Conservation (phyloP, 2,797 vertebrate genomes). For the Trichosurus vulpecula region DNA sequence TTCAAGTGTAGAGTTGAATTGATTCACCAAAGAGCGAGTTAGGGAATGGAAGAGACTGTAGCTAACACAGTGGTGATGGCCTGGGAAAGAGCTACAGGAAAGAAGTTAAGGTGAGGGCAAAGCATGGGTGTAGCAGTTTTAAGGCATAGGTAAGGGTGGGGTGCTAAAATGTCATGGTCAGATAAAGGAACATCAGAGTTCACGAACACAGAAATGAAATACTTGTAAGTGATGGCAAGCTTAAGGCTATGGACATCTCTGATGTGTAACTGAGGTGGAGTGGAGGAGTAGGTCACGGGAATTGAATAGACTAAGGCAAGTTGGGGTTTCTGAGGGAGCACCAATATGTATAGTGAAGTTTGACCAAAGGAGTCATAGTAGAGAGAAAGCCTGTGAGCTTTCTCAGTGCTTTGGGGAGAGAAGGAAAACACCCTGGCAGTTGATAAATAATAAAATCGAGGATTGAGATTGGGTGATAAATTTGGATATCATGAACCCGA, state of each 20-base stretch:
- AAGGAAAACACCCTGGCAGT: background rate
- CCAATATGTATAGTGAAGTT: background rate
- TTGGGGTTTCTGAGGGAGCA: background rate
- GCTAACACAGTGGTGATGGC: background rate
- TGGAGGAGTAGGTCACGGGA: background rate
- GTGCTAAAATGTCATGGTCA: background rate
- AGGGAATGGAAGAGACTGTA: background rate
- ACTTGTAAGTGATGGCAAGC: background rate
- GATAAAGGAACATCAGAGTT: background rate
- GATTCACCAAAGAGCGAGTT: background rate
- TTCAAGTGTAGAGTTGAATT: background rate
- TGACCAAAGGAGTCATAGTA: background rate
- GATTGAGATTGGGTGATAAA: background rate
- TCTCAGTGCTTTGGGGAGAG: background rate
- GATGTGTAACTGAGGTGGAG: background rate
- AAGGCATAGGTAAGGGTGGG: background rate
- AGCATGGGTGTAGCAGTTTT: background rate
- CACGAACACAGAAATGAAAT: background rate
- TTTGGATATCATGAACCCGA: background rate
- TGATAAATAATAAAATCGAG: background rate
- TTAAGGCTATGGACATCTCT: background rate
- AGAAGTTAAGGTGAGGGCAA: background rate
- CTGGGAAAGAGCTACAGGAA: background rate
- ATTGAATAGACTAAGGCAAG: background rate
- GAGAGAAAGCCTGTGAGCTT: background rate